phyloP scores from a whole-genome alignment of 1,140 invertebrate species.

The Drosophila ironensis region DNA sequence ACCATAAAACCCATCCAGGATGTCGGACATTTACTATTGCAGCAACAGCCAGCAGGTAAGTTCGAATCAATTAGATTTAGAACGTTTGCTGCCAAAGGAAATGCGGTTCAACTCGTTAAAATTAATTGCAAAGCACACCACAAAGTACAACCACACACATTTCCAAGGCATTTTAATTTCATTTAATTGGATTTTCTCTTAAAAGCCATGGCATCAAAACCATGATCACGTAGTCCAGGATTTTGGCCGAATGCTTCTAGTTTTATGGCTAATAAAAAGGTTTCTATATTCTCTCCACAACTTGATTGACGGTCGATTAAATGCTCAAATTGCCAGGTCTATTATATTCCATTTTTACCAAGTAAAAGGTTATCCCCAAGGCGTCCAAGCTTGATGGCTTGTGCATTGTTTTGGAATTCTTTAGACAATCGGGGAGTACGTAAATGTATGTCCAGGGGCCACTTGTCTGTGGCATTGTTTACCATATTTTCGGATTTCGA shows the following conservation, averaged over 20 bases:
- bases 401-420: constrained; percentile 10
- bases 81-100: too few species aligned
- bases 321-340: not conserved
- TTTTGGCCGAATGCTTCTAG: too few species aligned
- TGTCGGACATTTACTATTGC: constrained; percentile 77
- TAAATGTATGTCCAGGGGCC: not conserved
- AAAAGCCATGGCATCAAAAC: too few species aligned
- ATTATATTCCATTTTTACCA: not conserved
- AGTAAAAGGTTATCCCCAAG: not conserved
- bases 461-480: not conserved
- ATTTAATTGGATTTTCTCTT: too few species aligned
- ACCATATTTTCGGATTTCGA: too few species aligned
- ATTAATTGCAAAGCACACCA: not conserved
- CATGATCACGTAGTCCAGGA: too few species aligned
- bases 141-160: not conserved
- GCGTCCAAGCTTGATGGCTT: not conserved
- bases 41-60: constrained; percentile 71
- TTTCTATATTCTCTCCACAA: too few species aligned
- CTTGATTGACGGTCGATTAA: not conserved
- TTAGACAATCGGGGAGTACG: not conserved
- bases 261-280: too few species aligned
- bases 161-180: not conserved
- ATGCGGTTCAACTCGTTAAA: not conserved
- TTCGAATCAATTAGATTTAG: constrained; percentile 16
- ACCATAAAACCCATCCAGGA: constrained; percentile 37